phyloP scores from a whole-genome alignment of 1,140 invertebrate genomes.

The Drosophila lacertosa region DNA sequence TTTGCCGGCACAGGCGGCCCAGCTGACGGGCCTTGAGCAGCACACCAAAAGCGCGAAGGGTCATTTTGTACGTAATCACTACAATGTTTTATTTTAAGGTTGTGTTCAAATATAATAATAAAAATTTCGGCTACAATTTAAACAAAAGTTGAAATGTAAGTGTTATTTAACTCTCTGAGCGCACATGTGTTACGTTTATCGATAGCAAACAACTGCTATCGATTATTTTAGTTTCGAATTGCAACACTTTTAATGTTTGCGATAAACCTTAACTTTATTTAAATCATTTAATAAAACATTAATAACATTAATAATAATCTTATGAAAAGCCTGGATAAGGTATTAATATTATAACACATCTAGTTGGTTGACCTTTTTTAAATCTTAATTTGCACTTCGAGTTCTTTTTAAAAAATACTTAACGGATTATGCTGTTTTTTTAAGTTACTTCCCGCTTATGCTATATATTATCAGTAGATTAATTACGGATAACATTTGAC shows the following conservation, averaged over 20 bases:
- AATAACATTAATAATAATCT: too few species aligned
- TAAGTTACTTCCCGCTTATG: not conserved
- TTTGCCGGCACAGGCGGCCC: constrained; percentile 20
- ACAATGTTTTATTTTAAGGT: not conserved
- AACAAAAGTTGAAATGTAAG: constrained; percentile 15
- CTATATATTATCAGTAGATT: not conserved
- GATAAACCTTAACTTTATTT: not conserved
- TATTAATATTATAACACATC: too few species aligned
- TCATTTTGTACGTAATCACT: constrained; percentile 10
- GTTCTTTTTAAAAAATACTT: too few species aligned
- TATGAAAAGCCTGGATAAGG: too few species aligned
- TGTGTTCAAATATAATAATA: not conserved
- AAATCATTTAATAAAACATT: not conserved
- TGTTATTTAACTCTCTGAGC: constrained; percentile 57
- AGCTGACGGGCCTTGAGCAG: constrained; percentile 22
- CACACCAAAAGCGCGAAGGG: constrained; percentile 22
- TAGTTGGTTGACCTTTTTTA: too few species aligned
- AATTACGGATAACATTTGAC: constrained; percentile 24
- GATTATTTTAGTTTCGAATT: not conserved
- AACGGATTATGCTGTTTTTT: too few species aligned
- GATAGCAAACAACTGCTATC: constrained; percentile 10
- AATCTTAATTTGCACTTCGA: not conserved
- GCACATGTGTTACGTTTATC: constrained; percentile 49
- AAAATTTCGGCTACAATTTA: not conserved
- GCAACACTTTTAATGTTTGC: constrained; percentile 5